Evolutionary conservation across 1,140 invertebrate species (phyloP), one percentile per base, ranked within the genome.

Genomic region (Sycophila sp.): DNA sequence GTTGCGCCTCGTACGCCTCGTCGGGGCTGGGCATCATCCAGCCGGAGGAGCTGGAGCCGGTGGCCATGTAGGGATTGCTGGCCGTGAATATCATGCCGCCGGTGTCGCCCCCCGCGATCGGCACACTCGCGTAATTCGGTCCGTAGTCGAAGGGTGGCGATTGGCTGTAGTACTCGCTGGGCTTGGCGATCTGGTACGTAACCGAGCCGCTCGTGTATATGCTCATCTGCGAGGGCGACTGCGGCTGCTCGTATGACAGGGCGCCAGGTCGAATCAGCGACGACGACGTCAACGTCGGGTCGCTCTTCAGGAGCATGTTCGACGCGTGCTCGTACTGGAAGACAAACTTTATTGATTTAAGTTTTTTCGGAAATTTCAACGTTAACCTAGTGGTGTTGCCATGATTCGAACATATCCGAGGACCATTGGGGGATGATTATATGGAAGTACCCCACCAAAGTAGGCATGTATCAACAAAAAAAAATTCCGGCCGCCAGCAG

Each of bases 261-360:
- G 84, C 68, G 8, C 81, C 80, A 15, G 77, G 13, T 60, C 84
- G 78, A 11, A 86, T 69, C 59, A 89, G 72, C 1, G 89, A 89
- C 0, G 88, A 87, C 0, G 88, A 90, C 0, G 87, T 84, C 15
- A 90, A 75, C 5, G 88, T 89, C 6, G 89, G 88, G 75, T 91
- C 88, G 67, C 85, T 87, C 69, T 90, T 90, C 75, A 86, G 83
- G 69, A 82, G 86, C 0, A 83, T 73, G 47, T 76, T 78, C 0
- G 77, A 75, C 2, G 82, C 75, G 13, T 84, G 80, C 55, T 86
- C 85, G 8, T 83, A 75, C 83, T 86, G 66, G 42, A 66, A n/a
- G n/a, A 42, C 40, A n/a, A 42, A n/a, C 34, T 36, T 7, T 13
- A 36, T 36, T 36, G 13, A n/a, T n/a, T n/a, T n/a, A n/a, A n/a